Evolutionary conservation across 2,797 vertebrate genomes (phyloP).

Genomic region (Cercopithecus hamlyni): DNA sequence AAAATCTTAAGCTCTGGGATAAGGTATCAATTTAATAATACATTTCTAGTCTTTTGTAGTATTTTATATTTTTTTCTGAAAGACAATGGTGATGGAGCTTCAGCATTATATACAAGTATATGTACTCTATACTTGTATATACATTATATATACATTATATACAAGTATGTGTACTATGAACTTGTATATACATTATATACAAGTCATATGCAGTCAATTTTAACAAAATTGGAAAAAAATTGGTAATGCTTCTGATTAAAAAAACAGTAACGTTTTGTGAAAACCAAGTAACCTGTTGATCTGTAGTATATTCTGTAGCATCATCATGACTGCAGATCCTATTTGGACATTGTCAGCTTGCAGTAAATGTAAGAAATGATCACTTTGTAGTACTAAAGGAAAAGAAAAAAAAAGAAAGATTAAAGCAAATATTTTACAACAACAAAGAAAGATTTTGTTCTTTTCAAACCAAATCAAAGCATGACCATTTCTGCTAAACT

Average conservation of each 20-base stretch:
- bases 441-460: neutral
- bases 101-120: constrained; percentile 29
- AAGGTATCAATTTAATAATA: constrained; percentile 36
- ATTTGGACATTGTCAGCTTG: constrained; percentile 91
- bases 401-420: constrained; percentile 60
- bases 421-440: constrained; percentile 11
- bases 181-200: neutral
- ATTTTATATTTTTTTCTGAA: constrained; percentile 30
- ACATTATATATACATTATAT: too few relatives aligned
- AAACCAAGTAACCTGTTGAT: constrained; percentile 88
- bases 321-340: constrained; percentile 86
- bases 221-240: constrained; percentile 7
- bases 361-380: constrained; percentile 90
- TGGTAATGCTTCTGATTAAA: neutral
- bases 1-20: constrained; percentile 42
- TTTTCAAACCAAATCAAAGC: constrained; percentile 58
- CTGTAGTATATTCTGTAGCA: constrained; percentile 89
- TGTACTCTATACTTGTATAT: neutral
- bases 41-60: neutral
- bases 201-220: constrained; percentile 41
- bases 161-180: too few relatives aligned
- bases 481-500: constrained; percentile 31
- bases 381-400: constrained; percentile 90
- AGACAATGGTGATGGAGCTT: constrained; percentile 12
- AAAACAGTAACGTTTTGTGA: constrained; percentile 1